These are phyloP conservation scores for Dermolepida albohirtum DNA, from an alignment of 2,888 invertebrate genomes.

Conservation along the genomic window DNA sequence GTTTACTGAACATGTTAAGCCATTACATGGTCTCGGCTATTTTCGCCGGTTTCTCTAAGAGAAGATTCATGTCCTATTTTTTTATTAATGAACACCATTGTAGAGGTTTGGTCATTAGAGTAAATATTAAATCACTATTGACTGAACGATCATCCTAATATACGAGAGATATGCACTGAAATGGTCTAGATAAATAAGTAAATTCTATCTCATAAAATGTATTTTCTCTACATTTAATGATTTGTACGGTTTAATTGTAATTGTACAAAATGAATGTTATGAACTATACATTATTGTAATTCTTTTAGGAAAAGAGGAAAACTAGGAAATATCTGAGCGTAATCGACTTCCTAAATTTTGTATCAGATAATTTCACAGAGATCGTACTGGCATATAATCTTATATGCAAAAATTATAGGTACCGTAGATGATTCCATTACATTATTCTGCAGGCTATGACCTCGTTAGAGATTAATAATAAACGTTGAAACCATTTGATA, in stretches of 20 bases:
- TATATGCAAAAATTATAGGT: too few species aligned
- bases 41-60: too few species aligned
- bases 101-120: not conserved
- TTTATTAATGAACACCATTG: conserved; percentile 9
- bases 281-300: too few species aligned
- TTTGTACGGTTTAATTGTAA: not conserved
- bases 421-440: too few species aligned
- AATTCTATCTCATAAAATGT: not conserved
- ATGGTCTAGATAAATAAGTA: not conserved
- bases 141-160: not conserved
- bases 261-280: not conserved
- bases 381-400: too few species aligned
- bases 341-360: too few species aligned
- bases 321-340: too few species aligned
- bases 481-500: too few species aligned
- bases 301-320: too few species aligned
- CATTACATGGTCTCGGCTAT: conserved; percentile 1
- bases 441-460: too few species aligned
- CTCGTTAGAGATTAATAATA: too few species aligned
- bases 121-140: conserved; percentile 13
- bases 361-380: too few species aligned
- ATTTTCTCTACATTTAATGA: not conserved
- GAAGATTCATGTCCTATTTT: not conserved
- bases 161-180: not conserved
- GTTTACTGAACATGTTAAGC: conserved; percentile 32